Conservation (phyloP, 2,797 vertebrate species). For the Characodon lateralis region DNA sequence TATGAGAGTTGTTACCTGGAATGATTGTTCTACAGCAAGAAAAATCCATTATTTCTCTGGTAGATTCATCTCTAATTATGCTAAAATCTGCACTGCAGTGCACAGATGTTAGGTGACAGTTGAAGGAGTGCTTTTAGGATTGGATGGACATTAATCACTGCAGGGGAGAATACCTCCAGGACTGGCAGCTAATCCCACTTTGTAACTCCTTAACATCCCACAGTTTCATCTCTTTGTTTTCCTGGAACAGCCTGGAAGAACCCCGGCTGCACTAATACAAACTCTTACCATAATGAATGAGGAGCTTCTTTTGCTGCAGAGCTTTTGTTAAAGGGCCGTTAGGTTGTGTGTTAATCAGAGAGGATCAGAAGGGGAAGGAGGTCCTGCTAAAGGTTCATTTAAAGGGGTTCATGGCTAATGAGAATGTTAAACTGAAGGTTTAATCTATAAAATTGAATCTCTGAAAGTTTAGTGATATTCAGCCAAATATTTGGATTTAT, state of each 20-base stretch:
- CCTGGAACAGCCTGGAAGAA: conserved; percentile 5
- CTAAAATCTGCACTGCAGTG: too few species aligned
- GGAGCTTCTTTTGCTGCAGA: conserved; percentile 9
- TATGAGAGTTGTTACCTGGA: too few species aligned
- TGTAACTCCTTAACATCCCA: conserved; percentile 14
- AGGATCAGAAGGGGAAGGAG: background rate
- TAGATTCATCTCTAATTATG: too few species aligned
- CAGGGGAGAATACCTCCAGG: background rate
- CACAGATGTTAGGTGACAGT: background rate
- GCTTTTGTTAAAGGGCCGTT: conserved; percentile 18
- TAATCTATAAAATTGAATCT: background rate
- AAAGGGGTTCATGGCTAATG: too few species aligned
- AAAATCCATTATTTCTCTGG: too few species aligned
- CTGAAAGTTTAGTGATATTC: too few species aligned
- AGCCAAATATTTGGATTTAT: too few species aligned
- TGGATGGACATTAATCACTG: background rate
- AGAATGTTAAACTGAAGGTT: background rate
- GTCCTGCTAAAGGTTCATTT: background rate
- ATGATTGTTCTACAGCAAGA: too few species aligned
- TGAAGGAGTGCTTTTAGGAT: too few species aligned
- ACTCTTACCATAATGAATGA: conserved; percentile 18
- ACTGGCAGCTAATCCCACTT: conserved; percentile 31
- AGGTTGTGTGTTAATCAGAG: conserved; percentile 34
- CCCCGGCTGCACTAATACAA: conserved; percentile 29
- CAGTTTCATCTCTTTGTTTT: conserved; percentile 13